Evolutionary conservation across 2,113 vertebrate genomes (phyloP).

Genomic region (Romanogobio albipinnatus): DNA sequence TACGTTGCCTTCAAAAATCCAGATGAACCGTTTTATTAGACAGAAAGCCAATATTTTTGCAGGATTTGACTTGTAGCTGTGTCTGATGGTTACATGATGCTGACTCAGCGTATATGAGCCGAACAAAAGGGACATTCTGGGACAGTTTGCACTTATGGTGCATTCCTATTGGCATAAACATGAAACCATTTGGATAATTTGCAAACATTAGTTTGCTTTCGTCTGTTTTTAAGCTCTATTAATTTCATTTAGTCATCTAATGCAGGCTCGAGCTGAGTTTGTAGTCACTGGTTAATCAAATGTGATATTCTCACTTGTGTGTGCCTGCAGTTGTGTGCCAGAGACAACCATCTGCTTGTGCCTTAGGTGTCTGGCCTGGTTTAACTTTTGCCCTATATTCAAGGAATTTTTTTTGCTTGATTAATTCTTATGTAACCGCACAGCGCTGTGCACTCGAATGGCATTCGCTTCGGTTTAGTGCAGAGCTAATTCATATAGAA

Average conservation of each 20-base stretch:
- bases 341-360: slow-evolving; percentile 37
- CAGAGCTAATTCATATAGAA: background rate
- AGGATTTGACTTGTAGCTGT: background rate
- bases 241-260: background rate
- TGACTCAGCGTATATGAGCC: background rate
- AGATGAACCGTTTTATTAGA: background rate
- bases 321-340: slow-evolving; percentile 36
- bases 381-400: slow-evolving; percentile 52
- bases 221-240: background rate
- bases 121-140: background rate
- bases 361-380: slow-evolving; percentile 40
- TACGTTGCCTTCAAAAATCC: too few species aligned
- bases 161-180: slow-evolving; percentile 16
- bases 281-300: background rate
- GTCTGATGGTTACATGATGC: background rate
- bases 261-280: background rate
- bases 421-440: slow-evolving; percentile 48
- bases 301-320: slow-evolving; percentile 34
- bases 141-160: background rate
- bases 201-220: slow-evolving; percentile 16
- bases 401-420: slow-evolving; percentile 36
- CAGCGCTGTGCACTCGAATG: background rate
- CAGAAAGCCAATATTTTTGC: background rate
- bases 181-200: slow-evolving; percentile 1
- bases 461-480: slow-evolving; percentile 21